Percentiles rank a stretch among this genome's conserved stretches.
These are phyloP conservation scores for Bombus picipes DNA, from an alignment of 1,140 invertebrate genomes.

Conservation along the genomic window DNA sequence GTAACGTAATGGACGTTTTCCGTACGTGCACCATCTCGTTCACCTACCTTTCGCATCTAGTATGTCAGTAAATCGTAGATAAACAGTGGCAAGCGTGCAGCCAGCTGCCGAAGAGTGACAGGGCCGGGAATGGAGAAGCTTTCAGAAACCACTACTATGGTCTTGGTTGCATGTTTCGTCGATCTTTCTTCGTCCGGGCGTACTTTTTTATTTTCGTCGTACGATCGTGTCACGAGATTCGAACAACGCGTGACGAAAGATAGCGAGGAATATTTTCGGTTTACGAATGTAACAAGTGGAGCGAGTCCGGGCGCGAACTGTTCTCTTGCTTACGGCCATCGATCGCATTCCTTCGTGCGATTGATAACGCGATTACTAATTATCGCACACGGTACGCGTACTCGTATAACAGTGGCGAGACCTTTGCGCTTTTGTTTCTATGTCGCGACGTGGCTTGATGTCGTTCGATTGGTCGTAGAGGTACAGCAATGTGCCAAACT, in stretches of 20 bases:
- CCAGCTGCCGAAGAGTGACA: neutral
- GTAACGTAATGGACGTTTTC: neutral
- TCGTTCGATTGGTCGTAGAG: neutral
- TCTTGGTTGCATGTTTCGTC: neutral
- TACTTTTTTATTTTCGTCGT: no score
- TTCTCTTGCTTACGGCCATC: constrained; percentile 36
- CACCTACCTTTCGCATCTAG: constrained; percentile 44
- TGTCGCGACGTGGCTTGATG: neutral
- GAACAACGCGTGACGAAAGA: no score
- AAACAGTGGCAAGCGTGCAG: constrained; percentile 18
- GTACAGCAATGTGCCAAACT: neutral
- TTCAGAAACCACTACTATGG: no score
- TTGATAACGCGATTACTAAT: constrained; percentile 10
- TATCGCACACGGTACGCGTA: constrained; percentile 23
- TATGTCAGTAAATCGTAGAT: constrained; percentile 45
- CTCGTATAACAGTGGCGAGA: neutral
- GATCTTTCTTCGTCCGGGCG: neutral
- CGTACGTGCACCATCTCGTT: constrained; percentile 43
- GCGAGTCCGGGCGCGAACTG: neutral
- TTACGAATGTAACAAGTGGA: neutral
- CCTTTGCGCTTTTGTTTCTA: neutral
- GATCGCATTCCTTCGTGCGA: constrained; percentile 25
- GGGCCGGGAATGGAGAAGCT: neutral
- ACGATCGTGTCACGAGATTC: no score
- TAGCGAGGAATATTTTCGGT: neutral